Conservation (phyloP, 2,888 invertebrate species). For the Chloroclystis v-ata region DNA sequence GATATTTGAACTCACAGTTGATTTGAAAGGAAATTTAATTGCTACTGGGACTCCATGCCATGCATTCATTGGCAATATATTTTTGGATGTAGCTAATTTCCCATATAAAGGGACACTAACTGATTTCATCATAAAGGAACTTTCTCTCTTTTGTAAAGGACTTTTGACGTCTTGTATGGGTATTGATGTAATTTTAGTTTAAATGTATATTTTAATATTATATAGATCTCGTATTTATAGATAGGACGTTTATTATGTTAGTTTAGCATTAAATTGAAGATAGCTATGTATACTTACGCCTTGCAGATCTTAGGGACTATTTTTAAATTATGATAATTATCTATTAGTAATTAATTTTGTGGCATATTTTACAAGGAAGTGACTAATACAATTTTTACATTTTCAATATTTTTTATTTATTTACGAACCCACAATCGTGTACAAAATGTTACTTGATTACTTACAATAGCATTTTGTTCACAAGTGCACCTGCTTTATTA, state of each 20-base stretch:
- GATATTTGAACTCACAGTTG: constrained; percentile 46
- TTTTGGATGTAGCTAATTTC: constrained; percentile 50
- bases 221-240: constrained; percentile 5
- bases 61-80: constrained; percentile 63
- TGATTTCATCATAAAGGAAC: constrained; percentile 60
- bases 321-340: constrained; percentile 4
- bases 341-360: constrained; percentile 21
- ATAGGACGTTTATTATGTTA: too few species aligned
- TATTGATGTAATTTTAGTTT: constrained; percentile 63
- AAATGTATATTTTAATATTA: constrained; percentile 23
- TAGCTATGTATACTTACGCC: too few species aligned
- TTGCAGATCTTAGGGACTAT: too few species aligned
- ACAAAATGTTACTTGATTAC: constrained; percentile 56
- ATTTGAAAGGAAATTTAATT: constrained; percentile 63
- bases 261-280: too few species aligned
- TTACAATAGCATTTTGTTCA: constrained; percentile 61
- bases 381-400: background rate
- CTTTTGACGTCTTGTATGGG: constrained; percentile 61
- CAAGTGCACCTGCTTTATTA: constrained; percentile 43
- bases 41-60: constrained; percentile 61
- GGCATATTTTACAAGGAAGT: constrained; percentile 1
- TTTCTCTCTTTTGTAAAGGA: constrained; percentile 67
- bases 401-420: background rate
- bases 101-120: constrained; percentile 46
- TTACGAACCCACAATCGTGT: constrained; percentile 52